Base-by-base conservation (phyloP, 2,797 vertebrate species). In the Coracias cyanogaster region DNA sequence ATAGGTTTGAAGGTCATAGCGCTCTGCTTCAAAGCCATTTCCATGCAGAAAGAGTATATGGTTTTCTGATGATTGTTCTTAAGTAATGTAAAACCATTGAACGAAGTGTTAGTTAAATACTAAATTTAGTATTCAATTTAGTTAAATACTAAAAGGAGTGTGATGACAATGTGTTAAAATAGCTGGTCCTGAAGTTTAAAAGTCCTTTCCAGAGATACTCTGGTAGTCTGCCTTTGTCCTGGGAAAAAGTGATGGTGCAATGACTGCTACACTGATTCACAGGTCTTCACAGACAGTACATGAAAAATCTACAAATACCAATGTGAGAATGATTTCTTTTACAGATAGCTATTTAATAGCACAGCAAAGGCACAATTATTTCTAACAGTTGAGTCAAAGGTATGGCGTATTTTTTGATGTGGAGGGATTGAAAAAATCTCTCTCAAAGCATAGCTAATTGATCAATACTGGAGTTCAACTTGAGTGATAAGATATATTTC, bases 371-470 rank as follows among this genome's bases (percentile, higher is more conserved):
- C 22, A 62, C 25, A 52, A 19, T 24, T 3, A 61, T 82, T 87
- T 91, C 37, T 74, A 33, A 35, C 15, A 39, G 37, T 7, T 67
- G 45, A 84, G n/a, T 46, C 7, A 72, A 82, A 74, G 14, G 33
- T 0, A 0, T 28, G 13, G 12, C 10, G 0, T n/a, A n/a, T 57
- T 49, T 83, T 92, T 67, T 22, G 4, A 86, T 78, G 61, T 19
- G 14, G n/a, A 69, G 28, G 46, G 64, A 65, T 9, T 54, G 35
- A 72, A 95, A 66, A 14, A 29, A 37, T 25, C 28, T 46, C 39
- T 82, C 43, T 67, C n/a, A 74, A 46, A 72, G 28, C 21, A 15
- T 3, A 15, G 54, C 15, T 69, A 61, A 72, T 69, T 65, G n/a
- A 72, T 90, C 61, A 57, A 3, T 43, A 45, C 15, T 4, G 4